Conservation (phyloP, 2,888 invertebrate species). For the Mythimna pallens region DNA sequence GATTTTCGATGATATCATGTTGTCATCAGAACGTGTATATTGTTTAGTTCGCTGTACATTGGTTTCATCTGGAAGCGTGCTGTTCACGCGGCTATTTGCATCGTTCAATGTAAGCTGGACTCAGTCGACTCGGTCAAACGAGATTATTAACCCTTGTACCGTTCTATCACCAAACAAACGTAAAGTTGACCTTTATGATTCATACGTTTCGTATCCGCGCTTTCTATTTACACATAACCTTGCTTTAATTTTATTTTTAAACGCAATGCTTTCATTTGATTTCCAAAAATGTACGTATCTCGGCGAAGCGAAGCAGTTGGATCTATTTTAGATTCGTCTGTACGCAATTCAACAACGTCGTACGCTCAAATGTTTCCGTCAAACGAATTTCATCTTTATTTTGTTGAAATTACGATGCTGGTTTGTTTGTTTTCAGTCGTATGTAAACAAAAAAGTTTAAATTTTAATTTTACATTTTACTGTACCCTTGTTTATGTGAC, state of each 20-base stretch:
- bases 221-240: constrained; percentile 82
- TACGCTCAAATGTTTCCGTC: constrained; percentile 73
- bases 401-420: constrained; percentile 59
- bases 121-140: constrained; percentile 57
- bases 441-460: constrained; percentile 66
- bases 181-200: constrained; percentile 75
- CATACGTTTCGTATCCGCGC: constrained; percentile 68
- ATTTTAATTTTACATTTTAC: constrained; percentile 66
- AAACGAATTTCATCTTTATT: constrained; percentile 78
- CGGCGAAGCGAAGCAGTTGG: constrained; percentile 80
- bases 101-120: constrained; percentile 54
- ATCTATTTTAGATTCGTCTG: constrained; percentile 84
- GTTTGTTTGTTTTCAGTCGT: constrained; percentile 65
- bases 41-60: constrained; percentile 42
- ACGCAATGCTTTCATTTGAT: constrained; percentile 85
- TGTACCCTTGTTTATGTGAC: constrained; percentile 70
- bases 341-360: constrained; percentile 80
- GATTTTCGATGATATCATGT: constrained; percentile 49
- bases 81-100: constrained; percentile 55
- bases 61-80: constrained; percentile 29
- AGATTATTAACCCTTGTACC: constrained; percentile 62
- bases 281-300: constrained; percentile 90
- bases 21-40: constrained; percentile 28
- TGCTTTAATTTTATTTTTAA: constrained; percentile 83
- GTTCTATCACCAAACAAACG: constrained; percentile 66